phyloP scores from a whole-genome alignment of 2,797 vertebrate species.

The Phyllotis vaccarum region DNA sequence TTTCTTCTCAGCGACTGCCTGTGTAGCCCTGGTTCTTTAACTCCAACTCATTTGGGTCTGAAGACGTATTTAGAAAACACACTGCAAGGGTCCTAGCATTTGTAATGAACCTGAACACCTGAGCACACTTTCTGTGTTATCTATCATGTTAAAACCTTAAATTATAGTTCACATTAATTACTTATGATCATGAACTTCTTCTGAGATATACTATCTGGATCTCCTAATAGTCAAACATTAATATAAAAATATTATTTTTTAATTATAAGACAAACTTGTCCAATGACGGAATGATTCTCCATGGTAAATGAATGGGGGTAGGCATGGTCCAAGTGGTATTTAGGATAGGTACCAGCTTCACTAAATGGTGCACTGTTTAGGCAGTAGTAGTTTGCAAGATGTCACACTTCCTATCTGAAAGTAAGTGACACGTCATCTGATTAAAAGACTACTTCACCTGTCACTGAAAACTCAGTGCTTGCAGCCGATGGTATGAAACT shows the following conservation, averaged over 20 bases:
- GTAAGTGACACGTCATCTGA: not conserved
- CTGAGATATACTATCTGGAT: not conserved
- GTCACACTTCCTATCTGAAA: not conserved
- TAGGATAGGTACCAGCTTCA: not conserved
- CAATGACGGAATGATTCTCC: not conserved
- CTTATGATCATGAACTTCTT: not conserved
- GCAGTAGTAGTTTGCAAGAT: not conserved
- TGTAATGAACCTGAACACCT: not conserved
- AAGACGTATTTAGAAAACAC: not conserved
- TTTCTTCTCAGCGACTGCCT: not conserved
- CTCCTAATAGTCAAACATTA: not conserved
- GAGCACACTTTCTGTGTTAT: not conserved
- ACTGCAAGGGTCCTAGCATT: not conserved
- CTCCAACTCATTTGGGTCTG: not conserved
- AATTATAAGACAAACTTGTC: not conserved
- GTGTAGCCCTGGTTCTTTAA: not conserved
- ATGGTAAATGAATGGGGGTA: not conserved
- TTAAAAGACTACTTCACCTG: not conserved
- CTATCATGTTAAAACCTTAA: not conserved
- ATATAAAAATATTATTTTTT: not conserved
- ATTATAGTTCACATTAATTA: not conserved
- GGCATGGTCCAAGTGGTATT: not conserved
- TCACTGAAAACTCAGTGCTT: not conserved
- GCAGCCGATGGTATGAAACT: not conserved
- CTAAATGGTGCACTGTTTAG: not conserved